Percentiles rank a stretch among this genome's conserved stretches.
These are phyloP conservation scores for Nerophis ophidion DNA, from an alignment of 2,113 vertebrate genomes.

Conservation along the genomic window DNA sequence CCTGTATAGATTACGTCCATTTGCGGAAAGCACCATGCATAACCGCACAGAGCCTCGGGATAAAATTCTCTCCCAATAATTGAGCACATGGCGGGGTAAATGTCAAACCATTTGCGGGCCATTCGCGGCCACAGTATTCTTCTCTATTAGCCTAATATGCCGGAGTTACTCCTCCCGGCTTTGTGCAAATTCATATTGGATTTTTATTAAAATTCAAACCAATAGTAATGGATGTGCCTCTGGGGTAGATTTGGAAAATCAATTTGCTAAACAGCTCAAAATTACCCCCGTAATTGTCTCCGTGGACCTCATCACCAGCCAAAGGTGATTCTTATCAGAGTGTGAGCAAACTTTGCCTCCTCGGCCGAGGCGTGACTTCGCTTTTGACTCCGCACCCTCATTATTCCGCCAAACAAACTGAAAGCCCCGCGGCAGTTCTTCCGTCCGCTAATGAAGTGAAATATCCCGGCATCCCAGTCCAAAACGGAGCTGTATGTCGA, in stretches of 20 bases:
- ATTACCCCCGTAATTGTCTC: conserved; percentile 62
- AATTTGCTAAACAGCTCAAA: conserved; percentile 69
- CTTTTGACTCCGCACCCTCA: conserved; percentile 26
- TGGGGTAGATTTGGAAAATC: conserved; percentile 68
- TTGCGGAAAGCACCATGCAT: conserved; percentile 37
- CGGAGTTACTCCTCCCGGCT: conserved; percentile 53
- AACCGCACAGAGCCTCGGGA: conserved; percentile 46
- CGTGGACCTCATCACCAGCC: conserved; percentile 48
- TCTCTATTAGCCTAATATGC: conserved; percentile 64
- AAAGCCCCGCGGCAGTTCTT: conserved; percentile 43
- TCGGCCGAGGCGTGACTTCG: conserved; percentile 7
- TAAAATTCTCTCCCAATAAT: conserved; percentile 47
- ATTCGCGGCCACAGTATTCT: conserved; percentile 45
- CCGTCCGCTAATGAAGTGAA: conserved; percentile 57
- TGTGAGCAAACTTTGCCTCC: conserved; percentile 48
- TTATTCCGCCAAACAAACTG: conserved; percentile 36
- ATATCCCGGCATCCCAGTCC: conserved; percentile 50
- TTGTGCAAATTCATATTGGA: conserved; percentile 68
- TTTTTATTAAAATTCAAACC: conserved; percentile 70
- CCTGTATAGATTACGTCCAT: conserved; percentile 46
- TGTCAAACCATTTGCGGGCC: conserved; percentile 59
- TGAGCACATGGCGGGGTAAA: conserved; percentile 53
- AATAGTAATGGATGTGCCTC: conserved; percentile 64
- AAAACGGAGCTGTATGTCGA: conserved; percentile 68
- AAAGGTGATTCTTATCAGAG: conserved; percentile 55